Percentiles rank a stretch among this genome's conserved stretches.
Conservation (phyloP, 1,140 invertebrate species). For the Caenorhabditis latens region DNA sequence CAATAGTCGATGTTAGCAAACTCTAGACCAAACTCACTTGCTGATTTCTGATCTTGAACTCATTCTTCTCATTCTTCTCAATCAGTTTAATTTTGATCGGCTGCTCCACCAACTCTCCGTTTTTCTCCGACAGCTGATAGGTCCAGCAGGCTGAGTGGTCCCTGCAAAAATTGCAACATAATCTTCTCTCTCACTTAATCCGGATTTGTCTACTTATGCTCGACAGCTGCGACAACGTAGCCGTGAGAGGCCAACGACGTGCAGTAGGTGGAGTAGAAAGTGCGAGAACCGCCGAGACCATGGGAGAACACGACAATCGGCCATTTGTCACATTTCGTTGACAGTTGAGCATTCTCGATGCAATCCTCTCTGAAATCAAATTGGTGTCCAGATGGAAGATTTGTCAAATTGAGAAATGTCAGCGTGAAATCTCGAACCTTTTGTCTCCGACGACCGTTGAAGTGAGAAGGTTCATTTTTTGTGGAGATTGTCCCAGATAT, state of each 20-base stretch:
- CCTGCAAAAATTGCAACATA: conserved; percentile 64
- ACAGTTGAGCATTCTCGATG: conserved; percentile 29
- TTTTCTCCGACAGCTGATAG: conserved; percentile 69
- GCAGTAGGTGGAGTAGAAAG: conserved; percentile 82
- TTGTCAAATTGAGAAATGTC: neutral
- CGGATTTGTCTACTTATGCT: conserved; percentile 81
- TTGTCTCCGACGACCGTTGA: conserved; percentile 79
- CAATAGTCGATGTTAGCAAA: too few species aligned
- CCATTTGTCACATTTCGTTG: conserved; percentile 45
- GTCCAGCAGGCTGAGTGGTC: conserved; percentile 73
- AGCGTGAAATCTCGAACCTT: neutral
- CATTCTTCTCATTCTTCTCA: conserved; percentile 72
- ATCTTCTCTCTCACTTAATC: neutral
- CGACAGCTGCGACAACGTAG: conserved; percentile 82
- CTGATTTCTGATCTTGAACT: conserved; percentile 78
- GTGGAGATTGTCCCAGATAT: conserved; percentile 79
- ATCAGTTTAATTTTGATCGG: conserved; percentile 68
- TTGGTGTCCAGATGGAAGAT: neutral
- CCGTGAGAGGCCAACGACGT: conserved; percentile 83
- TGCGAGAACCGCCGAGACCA: conserved; percentile 82
- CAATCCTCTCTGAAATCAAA: conserved; percentile 39
- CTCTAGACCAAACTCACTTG: conserved; percentile 73
- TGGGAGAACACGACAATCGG: conserved; percentile 83
- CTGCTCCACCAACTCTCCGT: conserved; percentile 67
- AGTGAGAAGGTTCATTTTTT: conserved; percentile 79